These are phyloP conservation scores for Montipora efflorescens DNA, from an alignment of 64 coral and sea anemone genomes.

Conservation along the genomic window DNA sequence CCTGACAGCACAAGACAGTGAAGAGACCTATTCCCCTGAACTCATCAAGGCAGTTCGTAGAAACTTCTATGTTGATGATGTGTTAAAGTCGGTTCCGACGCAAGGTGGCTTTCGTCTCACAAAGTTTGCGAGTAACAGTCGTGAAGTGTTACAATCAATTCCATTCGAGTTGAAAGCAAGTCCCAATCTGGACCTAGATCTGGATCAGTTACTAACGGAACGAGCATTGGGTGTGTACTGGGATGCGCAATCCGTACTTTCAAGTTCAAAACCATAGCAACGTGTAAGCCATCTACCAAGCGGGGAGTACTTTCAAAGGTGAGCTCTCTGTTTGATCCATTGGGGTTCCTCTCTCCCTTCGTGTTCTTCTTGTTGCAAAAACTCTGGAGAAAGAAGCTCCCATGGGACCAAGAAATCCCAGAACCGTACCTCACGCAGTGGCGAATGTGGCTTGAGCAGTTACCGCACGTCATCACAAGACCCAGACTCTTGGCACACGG, in stretches of 20 bases:
- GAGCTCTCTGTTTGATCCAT: conserved; percentile 52
- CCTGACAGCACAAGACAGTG: conserved; percentile 47
- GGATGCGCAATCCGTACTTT: conserved; percentile 39
- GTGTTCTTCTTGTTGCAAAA: conserved; percentile 58
- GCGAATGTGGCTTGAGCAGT: conserved; percentile 10
- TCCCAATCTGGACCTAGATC: conserved; percentile 28
- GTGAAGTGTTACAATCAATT: conserved; percentile 30
- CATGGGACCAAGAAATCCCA: conserved; percentile 59
- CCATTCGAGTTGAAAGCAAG: conserved; percentile 20
- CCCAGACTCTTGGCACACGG: background rate
- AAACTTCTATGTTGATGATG: conserved; percentile 65
- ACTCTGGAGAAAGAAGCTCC: conserved; percentile 25
- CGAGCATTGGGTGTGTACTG: conserved; percentile 59
- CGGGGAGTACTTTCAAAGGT: conserved; percentile 54
- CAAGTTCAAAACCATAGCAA: conserved; percentile 13
- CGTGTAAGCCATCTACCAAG: conserved; percentile 30
- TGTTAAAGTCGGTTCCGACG: conserved; percentile 16
- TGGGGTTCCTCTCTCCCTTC: conserved; percentile 54
- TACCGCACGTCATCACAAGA: conserved; percentile 35
- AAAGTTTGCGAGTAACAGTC: conserved; percentile 61
- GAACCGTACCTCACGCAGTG: conserved; percentile 18
- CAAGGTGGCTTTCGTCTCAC: conserved; percentile 53
- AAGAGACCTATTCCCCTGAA: background rate
- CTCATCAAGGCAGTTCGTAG: conserved; percentile 1
- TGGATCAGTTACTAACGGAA: conserved; percentile 54